A percentile compares a stretch with the other conserved stretches of the same genome.
phyloP scores from a whole-genome alignment of 1,140 invertebrate genomes.

The Pseudomyrmex cubaensis region DNA sequence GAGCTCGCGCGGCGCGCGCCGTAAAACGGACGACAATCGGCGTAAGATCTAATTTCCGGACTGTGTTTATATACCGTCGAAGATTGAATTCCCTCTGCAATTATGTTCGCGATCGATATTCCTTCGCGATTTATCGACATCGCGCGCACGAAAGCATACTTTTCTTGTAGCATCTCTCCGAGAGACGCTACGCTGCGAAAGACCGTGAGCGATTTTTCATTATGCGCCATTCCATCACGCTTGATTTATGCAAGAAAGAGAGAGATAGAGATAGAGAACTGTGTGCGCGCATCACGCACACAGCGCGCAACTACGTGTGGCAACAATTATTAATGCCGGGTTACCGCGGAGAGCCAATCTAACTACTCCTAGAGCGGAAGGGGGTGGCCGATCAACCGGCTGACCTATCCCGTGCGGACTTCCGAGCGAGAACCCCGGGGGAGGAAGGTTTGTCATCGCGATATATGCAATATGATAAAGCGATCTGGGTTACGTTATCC shows the following conservation, averaged over 20 bases:
- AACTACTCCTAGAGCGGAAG: neutral
- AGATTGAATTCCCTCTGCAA: conserved; percentile 12
- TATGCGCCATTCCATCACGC: neutral
- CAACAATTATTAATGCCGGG: conserved; percentile 25
- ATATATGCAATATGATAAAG: conserved; percentile 39
- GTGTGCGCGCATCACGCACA: conserved; percentile 6
- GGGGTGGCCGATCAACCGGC: conserved; percentile 5
- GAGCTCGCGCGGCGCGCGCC: neutral
- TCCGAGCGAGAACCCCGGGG: conserved; percentile 4
- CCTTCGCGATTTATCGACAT: conserved; percentile 31
- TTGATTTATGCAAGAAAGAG: conserved; percentile 51
- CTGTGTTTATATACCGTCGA: neutral
- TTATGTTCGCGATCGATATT: neutral
- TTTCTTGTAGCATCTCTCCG: conserved; percentile 4
- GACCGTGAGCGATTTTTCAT: conserved; percentile 54
- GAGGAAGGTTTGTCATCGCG: conserved; percentile 14
- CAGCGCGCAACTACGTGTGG: neutral
- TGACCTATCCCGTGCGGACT: conserved; percentile 15
- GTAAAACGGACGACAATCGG: neutral
- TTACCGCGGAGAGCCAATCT: neutral
- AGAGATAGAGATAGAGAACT: no score
- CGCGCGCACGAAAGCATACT: neutral
- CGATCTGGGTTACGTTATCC: conserved; percentile 47
- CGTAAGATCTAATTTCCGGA: neutral
- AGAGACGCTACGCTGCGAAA: neutral